phyloP scores from a whole-genome alignment of 2,797 vertebrate species.

The Acanthornis magna region DNA sequence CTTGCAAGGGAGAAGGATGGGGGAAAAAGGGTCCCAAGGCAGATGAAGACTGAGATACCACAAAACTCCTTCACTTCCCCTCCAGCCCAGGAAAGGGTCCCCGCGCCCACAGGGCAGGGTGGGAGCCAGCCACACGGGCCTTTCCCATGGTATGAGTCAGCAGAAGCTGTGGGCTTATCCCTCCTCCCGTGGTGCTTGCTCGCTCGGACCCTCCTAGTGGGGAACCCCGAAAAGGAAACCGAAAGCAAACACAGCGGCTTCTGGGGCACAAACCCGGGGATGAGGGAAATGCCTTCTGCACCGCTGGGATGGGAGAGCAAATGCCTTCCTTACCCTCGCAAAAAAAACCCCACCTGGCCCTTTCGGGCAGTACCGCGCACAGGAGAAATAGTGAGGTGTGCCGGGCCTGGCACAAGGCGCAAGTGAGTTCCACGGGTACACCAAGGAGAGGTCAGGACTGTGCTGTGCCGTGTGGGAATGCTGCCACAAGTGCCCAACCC shows the following conservation, averaged over 20 bases:
- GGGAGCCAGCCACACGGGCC: accelerated
- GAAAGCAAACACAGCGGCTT: neutral
- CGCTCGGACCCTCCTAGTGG: accelerated
- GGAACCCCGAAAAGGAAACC: neutral
- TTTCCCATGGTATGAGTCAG: neutral
- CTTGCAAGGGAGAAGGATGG: neutral
- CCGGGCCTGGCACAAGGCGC: accelerated
- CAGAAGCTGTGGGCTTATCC: neutral
- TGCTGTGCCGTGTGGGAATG: accelerated
- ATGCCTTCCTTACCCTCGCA: accelerated
- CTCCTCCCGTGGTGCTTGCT: neutral
- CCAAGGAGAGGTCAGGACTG: neutral
- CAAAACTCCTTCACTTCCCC: neutral
- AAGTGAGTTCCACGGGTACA: accelerated
- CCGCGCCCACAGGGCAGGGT: accelerated
- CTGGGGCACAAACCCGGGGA: neutral
- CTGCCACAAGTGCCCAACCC: neutral
- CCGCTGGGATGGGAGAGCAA: accelerated
- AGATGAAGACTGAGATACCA: neutral
- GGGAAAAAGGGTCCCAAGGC: accelerated
- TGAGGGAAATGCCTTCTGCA: accelerated
- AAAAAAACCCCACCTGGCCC: neutral
- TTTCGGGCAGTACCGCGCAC: accelerated
- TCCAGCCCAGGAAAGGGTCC: neutral
- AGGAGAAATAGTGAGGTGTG: neutral